A percentile compares a stretch with the other conserved stretches of the same genome.
phyloP scores from a whole-genome alignment of 2,113 vertebrate species.

The Calcarius ornatus region DNA sequence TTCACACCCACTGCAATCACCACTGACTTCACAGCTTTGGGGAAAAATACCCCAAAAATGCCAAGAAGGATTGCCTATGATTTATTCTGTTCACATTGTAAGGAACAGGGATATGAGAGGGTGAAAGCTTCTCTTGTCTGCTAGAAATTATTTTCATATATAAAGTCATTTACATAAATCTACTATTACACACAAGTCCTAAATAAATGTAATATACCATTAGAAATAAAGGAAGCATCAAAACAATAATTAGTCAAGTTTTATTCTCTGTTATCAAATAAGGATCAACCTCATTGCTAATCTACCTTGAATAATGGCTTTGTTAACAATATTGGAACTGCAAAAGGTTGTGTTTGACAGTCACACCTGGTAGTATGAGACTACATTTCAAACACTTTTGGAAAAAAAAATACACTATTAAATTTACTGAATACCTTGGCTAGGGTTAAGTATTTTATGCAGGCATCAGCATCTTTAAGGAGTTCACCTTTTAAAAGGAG shows the following conservation, averaged over 20 bases:
- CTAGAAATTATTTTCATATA: background rate
- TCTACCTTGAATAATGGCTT: slow-evolving; percentile 21
- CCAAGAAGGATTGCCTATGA: background rate
- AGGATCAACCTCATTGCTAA: slow-evolving; percentile 36
- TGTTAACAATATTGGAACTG: slow-evolving; percentile 20
- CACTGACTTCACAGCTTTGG: background rate
- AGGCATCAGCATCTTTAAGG: slow-evolving; percentile 74
- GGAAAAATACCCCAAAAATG: background rate
- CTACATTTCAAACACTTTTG: slow-evolving; percentile 16
- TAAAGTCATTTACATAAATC: background rate
- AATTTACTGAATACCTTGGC: slow-evolving; percentile 34
- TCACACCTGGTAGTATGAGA: background rate
- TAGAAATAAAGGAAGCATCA: background rate
- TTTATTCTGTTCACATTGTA: background rate
- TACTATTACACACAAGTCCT: background rate
- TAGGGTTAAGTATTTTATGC: slow-evolving; percentile 74
- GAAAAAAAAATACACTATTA: background rate
- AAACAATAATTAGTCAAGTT: background rate
- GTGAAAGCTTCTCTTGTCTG: background rate
- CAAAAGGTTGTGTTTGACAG: background rate
- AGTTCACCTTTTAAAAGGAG: slow-evolving; percentile 80
- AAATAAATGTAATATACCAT: background rate
- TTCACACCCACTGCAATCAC: background rate
- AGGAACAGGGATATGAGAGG: background rate
- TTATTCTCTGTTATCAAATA: background rate